Percentiles rank a stretch among this genome's conserved stretches.
phyloP scores from a whole-genome alignment of 2,797 vertebrate genomes.

The Tinamus major region DNA sequence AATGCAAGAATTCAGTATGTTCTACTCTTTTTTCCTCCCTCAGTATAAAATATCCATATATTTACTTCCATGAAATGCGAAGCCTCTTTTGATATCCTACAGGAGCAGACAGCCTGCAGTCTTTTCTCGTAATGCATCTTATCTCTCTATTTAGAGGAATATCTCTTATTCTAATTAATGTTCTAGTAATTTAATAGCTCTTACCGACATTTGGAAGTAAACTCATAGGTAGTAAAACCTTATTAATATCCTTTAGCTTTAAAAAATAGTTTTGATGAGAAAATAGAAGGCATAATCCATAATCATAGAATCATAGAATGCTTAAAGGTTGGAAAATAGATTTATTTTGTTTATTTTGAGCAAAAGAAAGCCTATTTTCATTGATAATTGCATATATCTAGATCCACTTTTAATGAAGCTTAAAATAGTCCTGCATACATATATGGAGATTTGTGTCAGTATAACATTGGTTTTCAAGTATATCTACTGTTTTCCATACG shows the following conservation, averaged over 20 bases:
- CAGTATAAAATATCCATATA: background rate
- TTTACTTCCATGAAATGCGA: background rate
- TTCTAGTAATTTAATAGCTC: background rate
- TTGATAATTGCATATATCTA: background rate
- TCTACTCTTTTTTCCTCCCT: background rate
- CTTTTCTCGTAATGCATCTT: background rate
- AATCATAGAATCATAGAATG: background rate
- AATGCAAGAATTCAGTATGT: background rate
- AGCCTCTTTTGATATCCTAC: background rate
- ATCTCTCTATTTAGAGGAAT: background rate
- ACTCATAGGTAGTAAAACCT: background rate
- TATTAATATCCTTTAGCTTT: conserved; percentile 3
- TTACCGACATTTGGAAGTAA: background rate
- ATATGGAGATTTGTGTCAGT: background rate
- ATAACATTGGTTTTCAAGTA: background rate
- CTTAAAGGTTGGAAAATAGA: too few species aligned
- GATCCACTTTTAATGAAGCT: conserved; percentile 1
- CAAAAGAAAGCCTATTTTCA: background rate
- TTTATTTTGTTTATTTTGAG: conserved; percentile 26
- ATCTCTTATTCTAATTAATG: background rate
- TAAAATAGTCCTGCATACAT: background rate
- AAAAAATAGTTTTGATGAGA: background rate
- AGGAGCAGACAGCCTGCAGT: background rate
- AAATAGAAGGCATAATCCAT: background rate
- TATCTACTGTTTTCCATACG: background rate